Conservation (phyloP, 2,113 vertebrate genomes). For the Aleadryas rufinucha region DNA sequence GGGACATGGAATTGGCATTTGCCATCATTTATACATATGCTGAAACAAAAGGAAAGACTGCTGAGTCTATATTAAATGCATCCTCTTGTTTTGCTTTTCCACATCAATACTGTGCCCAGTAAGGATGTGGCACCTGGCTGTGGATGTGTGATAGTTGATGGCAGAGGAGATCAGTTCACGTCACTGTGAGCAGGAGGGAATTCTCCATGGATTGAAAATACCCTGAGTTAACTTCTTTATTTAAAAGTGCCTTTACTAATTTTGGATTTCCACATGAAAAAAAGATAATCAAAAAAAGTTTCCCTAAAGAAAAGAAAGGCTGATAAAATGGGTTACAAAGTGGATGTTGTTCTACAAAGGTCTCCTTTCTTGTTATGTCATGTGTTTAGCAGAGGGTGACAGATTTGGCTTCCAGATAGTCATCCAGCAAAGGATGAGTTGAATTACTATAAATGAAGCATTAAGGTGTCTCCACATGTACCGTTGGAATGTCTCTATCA, state of each 20-base stretch:
- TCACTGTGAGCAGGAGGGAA: background rate
- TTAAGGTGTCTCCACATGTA: rapidly evolving
- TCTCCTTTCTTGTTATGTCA: background rate
- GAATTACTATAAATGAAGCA: background rate
- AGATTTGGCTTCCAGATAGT: background rate
- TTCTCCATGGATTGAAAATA: background rate
- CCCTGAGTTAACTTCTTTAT: background rate
- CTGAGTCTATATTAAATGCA: background rate
- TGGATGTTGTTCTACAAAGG: background rate
- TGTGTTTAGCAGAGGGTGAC: background rate
- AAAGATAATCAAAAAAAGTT: background rate
- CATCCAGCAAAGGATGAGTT: background rate
- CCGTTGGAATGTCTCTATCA: background rate
- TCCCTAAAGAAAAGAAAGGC: background rate
- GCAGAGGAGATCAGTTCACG: background rate
- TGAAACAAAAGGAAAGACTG: background rate
- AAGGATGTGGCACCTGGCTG: background rate
- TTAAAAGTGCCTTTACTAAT: background rate
- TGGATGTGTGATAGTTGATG: background rate
- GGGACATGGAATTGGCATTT: background rate
- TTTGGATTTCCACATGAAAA: background rate
- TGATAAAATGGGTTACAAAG: background rate
- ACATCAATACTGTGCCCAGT: background rate
- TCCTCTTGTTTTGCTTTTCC: background rate
- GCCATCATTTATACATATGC: background rate